A percentile compares a stretch with the other conserved stretches of the same genome.
Evolutionary conservation across 2,888 invertebrate species (phyloP).

Genomic region (Rosalia funebris): DNA sequence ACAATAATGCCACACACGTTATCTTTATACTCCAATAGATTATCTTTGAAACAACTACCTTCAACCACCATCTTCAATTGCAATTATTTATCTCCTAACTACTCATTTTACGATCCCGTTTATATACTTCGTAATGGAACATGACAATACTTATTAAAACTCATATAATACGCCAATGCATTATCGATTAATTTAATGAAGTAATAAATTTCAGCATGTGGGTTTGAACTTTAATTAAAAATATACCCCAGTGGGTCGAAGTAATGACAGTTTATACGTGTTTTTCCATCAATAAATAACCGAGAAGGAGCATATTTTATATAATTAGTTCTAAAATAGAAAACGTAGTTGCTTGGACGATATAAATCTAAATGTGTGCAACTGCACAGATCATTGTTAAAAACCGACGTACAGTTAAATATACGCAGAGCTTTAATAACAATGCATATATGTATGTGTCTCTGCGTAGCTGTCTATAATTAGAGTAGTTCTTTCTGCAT

Average conservation of each 20-base stretch:
- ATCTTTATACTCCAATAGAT: not conserved
- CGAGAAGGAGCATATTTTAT: constrained; percentile 13
- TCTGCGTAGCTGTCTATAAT: not conserved
- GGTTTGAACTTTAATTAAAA: constrained; percentile 18
- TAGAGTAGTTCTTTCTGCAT: constrained; percentile 9
- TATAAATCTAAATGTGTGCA: constrained; percentile 17
- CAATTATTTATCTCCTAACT: too few relatives aligned
- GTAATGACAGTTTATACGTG: constrained; percentile 15
- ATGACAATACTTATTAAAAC: not conserved
- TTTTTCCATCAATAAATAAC: constrained; percentile 15
- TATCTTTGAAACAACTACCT: not conserved
- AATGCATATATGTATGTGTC: not conserved
- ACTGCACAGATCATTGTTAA: not conserved
- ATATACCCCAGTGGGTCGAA: constrained; percentile 9
- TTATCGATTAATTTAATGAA: constrained; percentile 19
- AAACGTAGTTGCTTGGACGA: constrained; percentile 9
- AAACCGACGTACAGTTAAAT: not conserved
- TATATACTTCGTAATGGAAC: not conserved
- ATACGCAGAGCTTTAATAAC: not conserved
- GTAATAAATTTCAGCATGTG: constrained; percentile 14
- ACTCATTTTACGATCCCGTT: not conserved
- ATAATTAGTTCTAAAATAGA: constrained; percentile 20
- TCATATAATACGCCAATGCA: not conserved
- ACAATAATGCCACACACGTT: not conserved
- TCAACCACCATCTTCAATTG: too few relatives aligned